These are phyloP conservation scores for Pongo pygmaeus DNA, from an alignment of 2,113 vertebrate genomes.

Conservation along the genomic window DNA sequence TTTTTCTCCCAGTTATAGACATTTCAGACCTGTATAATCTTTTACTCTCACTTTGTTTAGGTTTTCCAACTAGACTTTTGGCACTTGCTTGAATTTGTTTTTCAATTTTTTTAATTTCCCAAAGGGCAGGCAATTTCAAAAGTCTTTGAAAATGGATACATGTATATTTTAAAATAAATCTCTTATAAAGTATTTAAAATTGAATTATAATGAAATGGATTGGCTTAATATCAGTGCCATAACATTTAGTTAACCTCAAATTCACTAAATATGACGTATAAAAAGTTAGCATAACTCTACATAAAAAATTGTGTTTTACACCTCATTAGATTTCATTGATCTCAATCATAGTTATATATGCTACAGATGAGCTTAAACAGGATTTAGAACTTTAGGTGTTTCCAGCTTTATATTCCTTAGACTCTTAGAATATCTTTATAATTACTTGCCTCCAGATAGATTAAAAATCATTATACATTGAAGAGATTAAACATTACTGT, in stretches of 20 bases:
- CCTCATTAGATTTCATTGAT: conserved; percentile 71
- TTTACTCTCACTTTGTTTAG: conserved; percentile 33
- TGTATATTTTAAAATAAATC: conserved; percentile 33
- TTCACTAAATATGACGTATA: conserved; percentile 60
- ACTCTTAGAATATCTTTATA: conserved; percentile 67
- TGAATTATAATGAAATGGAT: conserved; percentile 45
- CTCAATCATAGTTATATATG: conserved; percentile 55
- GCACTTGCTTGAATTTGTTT: conserved; percentile 48
- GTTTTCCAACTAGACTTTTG: conserved; percentile 20
- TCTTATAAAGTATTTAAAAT: conserved; percentile 46
- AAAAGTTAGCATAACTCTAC: conserved; percentile 67
- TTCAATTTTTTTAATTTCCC: conserved; percentile 42
- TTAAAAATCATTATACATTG: conserved; percentile 69
- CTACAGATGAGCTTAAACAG: conserved; percentile 67
- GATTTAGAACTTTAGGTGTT: conserved; percentile 66
- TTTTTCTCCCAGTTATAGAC: background rate
- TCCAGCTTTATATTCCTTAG: conserved; percentile 57
- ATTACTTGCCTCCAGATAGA: conserved; percentile 71
- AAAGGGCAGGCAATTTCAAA: conserved; percentile 15
- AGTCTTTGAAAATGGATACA: conserved; percentile 46
- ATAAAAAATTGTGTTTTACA: conserved; percentile 71
- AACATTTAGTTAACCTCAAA: conserved; percentile 72
- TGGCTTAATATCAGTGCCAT: conserved; percentile 53
- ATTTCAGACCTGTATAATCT: background rate
- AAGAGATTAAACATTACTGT: conserved; percentile 58